Evolutionary conservation across 2,797 vertebrate genomes (phyloP).

Genomic region (Notolabrus celidotus): DNA sequence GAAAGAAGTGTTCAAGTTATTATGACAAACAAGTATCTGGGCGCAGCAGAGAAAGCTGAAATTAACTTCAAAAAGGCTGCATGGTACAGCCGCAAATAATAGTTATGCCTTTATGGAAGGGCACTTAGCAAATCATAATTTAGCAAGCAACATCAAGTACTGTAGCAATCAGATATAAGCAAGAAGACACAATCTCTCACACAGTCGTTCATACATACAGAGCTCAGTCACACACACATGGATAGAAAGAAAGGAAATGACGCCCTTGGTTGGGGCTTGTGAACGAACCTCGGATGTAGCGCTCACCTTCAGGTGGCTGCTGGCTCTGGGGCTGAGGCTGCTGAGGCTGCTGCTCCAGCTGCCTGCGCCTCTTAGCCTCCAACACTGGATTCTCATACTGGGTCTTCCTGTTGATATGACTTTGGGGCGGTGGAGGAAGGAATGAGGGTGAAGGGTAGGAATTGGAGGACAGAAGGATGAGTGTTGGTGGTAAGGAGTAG

Average conservation of each 20-base stretch:
- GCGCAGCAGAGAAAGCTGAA: constrained; percentile 47
- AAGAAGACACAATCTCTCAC: constrained; percentile 37
- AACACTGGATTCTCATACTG: constrained; percentile 98
- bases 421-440: constrained; percentile 62
- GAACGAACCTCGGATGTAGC: constrained; percentile 81
- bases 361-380: constrained; percentile 97
- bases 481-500: background rate
- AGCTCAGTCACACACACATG: constrained; percentile 59
- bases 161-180: constrained; percentile 45
- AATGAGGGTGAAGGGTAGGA: background rate
- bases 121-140: constrained; percentile 79
- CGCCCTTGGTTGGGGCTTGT: constrained; percentile 74
- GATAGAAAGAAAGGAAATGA: constrained; percentile 78
- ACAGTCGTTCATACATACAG: constrained; percentile 1
- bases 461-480: too few relatives aligned
- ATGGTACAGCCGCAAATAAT: constrained; percentile 70
- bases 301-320: constrained; percentile 90
- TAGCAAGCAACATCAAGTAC: constrained; percentile 62
- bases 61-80: constrained; percentile 69
- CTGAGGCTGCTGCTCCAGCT: constrained; percentile 88
- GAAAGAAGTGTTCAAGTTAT: constrained; percentile 37
- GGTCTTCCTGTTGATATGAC: constrained; percentile 99
- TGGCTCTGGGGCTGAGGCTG: constrained; percentile 88
- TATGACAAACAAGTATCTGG: constrained; percentile 23
- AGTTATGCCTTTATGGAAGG: constrained; percentile 80